These are phyloP conservation scores for Paratrypauchen microcephalus DNA, from an alignment of 2,797 vertebrate genomes.

Conservation along the genomic window DNA sequence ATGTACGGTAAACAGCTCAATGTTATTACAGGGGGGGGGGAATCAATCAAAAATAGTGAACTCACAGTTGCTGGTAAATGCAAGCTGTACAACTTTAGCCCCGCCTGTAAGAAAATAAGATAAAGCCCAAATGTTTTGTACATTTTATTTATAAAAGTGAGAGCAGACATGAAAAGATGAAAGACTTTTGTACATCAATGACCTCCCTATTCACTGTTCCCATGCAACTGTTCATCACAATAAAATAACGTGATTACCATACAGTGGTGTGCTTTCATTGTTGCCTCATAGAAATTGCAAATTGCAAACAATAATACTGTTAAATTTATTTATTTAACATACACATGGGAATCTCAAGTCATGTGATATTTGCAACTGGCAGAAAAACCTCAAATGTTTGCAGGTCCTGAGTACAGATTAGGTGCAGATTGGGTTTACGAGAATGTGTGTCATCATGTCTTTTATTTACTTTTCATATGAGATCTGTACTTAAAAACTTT, in stretches of 20 bases:
- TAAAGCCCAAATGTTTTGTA: slow-evolving; percentile 74
- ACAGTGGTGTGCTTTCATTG: background rate
- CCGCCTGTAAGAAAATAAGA: slow-evolving; percentile 60
- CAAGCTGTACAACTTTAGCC: slow-evolving; percentile 58
- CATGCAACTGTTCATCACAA: slow-evolving; percentile 73
- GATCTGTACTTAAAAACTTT: background rate
- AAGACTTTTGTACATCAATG: slow-evolving; percentile 74
- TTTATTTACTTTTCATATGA: slow-evolving; percentile 3
- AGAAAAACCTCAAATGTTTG: slow-evolving; percentile 32
- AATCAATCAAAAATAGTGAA: slow-evolving; percentile 55
- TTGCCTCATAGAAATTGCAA: background rate
- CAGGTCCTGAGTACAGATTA: slow-evolving; percentile 28
- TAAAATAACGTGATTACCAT: slow-evolving; percentile 74
- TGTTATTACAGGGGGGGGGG: slow-evolving; percentile 52
- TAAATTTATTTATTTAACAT: background rate
- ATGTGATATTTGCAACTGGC: background rate
- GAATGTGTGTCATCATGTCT: background rate
- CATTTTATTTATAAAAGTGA: slow-evolving; percentile 76
- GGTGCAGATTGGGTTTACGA: background rate
- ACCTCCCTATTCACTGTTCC: slow-evolving; percentile 68
- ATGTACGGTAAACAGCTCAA: slow-evolving; percentile 57
- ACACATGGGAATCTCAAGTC: background rate
- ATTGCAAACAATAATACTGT: too few relatives aligned
- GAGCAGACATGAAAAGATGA: slow-evolving; percentile 58
- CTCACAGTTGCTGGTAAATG: slow-evolving; percentile 49